Conservation (phyloP, 2,888 invertebrate species). For the Geotrupes spiniger region DNA sequence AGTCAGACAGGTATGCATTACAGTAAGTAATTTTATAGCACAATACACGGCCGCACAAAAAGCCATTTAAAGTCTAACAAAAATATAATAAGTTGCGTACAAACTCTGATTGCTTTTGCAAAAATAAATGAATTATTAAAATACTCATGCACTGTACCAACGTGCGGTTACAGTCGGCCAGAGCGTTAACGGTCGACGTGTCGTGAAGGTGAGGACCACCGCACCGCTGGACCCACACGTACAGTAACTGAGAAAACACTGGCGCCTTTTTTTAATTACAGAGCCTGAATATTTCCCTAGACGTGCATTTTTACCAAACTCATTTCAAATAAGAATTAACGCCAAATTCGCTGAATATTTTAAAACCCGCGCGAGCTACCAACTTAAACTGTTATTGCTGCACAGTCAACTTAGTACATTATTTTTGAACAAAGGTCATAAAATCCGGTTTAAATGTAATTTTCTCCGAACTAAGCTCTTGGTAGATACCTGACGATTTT, state of each 20-base stretch:
- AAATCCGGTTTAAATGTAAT: no score
- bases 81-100: constrained; percentile 34
- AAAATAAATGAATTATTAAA: constrained; percentile 40
- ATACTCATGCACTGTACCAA: constrained; percentile 20
- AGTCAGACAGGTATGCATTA: constrained; percentile 31
- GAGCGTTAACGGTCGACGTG: background rate
- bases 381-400: constrained; percentile 25
- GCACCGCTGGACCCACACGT: background rate
- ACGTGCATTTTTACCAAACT: constrained; percentile 45
- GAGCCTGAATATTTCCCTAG: constrained; percentile 41
- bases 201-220: background rate
- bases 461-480: no score
- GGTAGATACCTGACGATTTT: no score
- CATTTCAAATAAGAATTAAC: constrained; percentile 46
- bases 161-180: constrained; percentile 20
- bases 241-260: constrained; percentile 26
- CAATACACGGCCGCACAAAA: constrained; percentile 30
- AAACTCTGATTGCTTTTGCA: constrained; percentile 38
- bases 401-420: no score
- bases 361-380: constrained; percentile 28
- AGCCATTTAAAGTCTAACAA: constrained; percentile 30
- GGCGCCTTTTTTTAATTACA: constrained; percentile 44
- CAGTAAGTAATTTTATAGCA: constrained; percentile 31
- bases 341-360: constrained; percentile 31
- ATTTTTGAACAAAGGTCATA: no score